phyloP scores from a whole-genome alignment of 2,113 vertebrate genomes.

The Semicossyphus pulcher region DNA sequence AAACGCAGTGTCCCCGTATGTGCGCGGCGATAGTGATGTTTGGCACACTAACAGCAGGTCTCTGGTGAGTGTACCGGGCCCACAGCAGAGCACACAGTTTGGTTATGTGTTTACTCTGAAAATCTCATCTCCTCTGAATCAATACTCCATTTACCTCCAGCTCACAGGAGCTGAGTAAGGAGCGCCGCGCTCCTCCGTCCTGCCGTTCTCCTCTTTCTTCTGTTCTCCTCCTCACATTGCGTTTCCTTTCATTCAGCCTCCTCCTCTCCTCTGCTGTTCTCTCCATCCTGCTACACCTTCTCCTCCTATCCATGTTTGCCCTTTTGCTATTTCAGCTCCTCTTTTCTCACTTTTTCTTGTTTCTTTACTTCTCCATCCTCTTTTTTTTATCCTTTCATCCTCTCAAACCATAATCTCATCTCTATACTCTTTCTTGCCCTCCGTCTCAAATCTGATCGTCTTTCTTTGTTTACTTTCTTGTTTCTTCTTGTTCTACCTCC shows the following conservation, averaged over 20 bases:
- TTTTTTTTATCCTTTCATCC: too few relatives aligned
- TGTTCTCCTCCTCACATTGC: not conserved
- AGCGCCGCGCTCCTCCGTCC: slow-evolving; percentile 10
- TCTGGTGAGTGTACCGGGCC: slow-evolving; percentile 22
- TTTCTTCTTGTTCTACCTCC: too few relatives aligned
- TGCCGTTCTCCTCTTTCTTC: not conserved
- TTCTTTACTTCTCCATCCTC: not conserved
- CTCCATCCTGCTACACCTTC: not conserved
- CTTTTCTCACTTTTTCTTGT: not conserved
- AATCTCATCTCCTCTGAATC: slow-evolving; percentile 77
- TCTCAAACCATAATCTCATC: too few relatives aligned
- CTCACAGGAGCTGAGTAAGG: slow-evolving; percentile 46
- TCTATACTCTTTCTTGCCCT: too few relatives aligned
- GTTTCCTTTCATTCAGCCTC: not conserved
- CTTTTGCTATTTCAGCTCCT: not conserved
- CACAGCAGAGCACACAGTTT: slow-evolving; percentile 44
- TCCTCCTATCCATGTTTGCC: not conserved
- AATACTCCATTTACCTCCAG: slow-evolving; percentile 73
- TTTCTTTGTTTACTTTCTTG: too few relatives aligned
- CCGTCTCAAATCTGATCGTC: too few relatives aligned
- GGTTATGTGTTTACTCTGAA: slow-evolving; percentile 72
- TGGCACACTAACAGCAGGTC: slow-evolving; percentile 33
- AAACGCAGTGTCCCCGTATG: not conserved
- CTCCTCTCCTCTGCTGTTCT: not conserved
- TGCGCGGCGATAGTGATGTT: slow-evolving; percentile 12